These are phyloP conservation scores for Opisthocomus hoazin DNA, from an alignment of 2,113 vertebrate genomes.

Conservation along the genomic window DNA sequence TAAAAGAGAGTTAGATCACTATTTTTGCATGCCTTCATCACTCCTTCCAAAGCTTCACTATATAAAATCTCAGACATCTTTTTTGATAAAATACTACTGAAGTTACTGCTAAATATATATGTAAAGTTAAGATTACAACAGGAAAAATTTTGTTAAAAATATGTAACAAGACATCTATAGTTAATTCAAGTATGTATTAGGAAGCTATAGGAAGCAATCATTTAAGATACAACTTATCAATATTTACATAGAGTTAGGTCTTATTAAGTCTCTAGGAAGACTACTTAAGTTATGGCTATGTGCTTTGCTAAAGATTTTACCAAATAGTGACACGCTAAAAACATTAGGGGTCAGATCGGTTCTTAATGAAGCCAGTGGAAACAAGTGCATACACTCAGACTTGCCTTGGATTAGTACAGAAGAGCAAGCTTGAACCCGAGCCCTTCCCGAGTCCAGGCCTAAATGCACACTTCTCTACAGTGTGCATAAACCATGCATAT, in stretches of 20 bases:
- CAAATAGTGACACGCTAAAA: neutral
- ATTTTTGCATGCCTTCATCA: neutral
- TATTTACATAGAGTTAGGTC: neutral
- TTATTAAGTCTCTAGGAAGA: neutral
- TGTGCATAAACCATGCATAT: neutral
- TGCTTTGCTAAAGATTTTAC: neutral
- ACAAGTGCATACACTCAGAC: fast-evolving
- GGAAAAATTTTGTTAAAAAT: neutral
- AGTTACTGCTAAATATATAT: neutral
- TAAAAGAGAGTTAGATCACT: neutral
- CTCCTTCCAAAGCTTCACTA: neutral
- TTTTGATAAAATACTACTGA: neutral
- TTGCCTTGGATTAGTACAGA: neutral
- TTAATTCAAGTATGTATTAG: neutral
- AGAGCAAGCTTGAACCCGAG: neutral
- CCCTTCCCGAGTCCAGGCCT: neutral
- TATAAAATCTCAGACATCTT: neutral
- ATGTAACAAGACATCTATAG: neutral
- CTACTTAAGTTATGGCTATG: neutral
- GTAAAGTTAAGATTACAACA: neutral
- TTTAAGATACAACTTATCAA: neutral
- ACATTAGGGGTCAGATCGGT: neutral
- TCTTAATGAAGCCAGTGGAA: neutral
- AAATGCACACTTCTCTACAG: neutral
- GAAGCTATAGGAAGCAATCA: neutral